phyloP scores from a whole-genome alignment of 2,888 invertebrate species.

The Oegoconia quadripuncta region DNA sequence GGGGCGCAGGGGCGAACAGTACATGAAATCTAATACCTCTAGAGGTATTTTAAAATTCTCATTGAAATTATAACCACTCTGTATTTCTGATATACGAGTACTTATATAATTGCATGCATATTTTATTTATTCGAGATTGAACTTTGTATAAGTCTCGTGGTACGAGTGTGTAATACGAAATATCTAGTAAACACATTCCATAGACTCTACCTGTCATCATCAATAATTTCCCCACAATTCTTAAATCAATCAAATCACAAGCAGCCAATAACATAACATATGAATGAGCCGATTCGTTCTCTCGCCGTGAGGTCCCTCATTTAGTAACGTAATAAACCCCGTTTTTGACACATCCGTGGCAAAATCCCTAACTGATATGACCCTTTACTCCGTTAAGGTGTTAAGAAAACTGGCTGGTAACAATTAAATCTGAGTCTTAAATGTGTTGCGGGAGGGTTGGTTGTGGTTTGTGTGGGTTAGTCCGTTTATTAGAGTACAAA shows the following conservation, averaged over 20 bases:
- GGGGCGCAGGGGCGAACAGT: no score
- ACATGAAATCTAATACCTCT: no score
- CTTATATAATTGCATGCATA: no score
- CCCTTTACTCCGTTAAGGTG: conserved; percentile 72
- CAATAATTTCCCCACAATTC: conserved; percentile 15
- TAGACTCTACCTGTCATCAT: conserved; percentile 7
- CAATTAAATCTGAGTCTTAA: conserved; percentile 29
- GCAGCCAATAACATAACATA: conserved; percentile 36
- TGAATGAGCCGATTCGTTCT: conserved; percentile 52
- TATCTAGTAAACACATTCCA: no score
- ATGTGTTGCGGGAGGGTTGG: not conserved
- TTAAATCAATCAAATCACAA: conserved; percentile 35
- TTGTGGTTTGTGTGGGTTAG: conserved; percentile 20
- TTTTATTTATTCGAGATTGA: no score
- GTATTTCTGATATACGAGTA: no score
- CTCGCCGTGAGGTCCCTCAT: conserved; percentile 67
- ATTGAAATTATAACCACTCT: no score
- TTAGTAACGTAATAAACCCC: conserved; percentile 74
- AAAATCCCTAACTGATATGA: conserved; percentile 78
- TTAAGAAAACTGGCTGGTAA: conserved; percentile 50
- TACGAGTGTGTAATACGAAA: no score
- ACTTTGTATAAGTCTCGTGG: no score
- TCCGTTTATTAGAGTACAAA: conserved; percentile 75
- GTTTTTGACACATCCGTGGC: conserved; percentile 80
- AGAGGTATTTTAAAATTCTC: no score